Conservation (phyloP, 2,113 vertebrate species). For the Oreochromis tanganicae region DNA sequence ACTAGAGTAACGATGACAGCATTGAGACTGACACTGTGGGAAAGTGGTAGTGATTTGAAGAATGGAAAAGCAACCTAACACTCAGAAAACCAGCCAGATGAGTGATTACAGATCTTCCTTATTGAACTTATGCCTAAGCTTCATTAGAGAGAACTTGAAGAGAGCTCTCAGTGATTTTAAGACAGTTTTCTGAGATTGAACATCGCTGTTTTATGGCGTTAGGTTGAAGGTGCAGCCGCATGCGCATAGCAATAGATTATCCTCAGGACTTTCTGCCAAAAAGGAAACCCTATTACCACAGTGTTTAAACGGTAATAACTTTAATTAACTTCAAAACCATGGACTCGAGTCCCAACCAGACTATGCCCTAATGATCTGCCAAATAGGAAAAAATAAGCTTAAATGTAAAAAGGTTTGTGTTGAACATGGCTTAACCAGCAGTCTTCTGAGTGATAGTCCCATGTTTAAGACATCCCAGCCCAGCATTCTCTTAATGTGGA, state of each 20-base stretch:
- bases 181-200: not conserved
- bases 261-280: not conserved
- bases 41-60: not conserved
- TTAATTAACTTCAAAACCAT: not conserved
- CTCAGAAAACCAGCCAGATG: not conserved
- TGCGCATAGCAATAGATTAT: not conserved
- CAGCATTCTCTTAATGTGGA: not conserved
- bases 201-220: rapidly evolving
- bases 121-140: not conserved
- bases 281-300: not conserved
- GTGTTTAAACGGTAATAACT: rapidly evolving
- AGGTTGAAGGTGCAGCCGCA: not conserved
- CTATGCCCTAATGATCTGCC: not conserved
- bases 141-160: not conserved
- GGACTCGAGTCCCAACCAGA: not conserved
- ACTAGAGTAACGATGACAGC: not conserved
- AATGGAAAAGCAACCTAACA: not conserved
- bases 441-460: not conserved
- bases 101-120: not conserved
- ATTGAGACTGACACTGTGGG: not conserved
- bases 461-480: not conserved
- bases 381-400: not conserved
- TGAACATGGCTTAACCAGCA: not conserved
- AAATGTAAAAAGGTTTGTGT: not conserved
- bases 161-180: not conserved